Conservation (phyloP, 2,797 vertebrate species). For the Lemur catta region DNA sequence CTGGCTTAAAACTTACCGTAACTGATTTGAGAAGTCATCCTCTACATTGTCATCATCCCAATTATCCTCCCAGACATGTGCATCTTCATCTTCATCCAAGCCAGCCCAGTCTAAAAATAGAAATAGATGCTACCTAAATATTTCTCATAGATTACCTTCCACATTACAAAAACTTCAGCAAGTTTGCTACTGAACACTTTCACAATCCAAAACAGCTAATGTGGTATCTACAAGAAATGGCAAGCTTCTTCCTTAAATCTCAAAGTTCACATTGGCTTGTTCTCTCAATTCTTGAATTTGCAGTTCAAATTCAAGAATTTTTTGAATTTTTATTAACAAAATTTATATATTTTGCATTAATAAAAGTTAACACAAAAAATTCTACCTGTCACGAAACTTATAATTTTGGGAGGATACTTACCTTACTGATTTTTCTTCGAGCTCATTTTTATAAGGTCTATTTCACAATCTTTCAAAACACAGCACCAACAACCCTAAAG, state of each 20-base stretch:
- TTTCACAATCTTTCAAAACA: slow-evolving; percentile 35
- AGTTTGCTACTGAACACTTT: background rate
- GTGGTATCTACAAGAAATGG: background rate
- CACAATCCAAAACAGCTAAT: slow-evolving; percentile 30
- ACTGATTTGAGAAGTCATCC: slow-evolving; percentile 98
- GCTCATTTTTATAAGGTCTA: slow-evolving; percentile 11
- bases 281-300: slow-evolving; percentile 33
- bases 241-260: background rate
- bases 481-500: background rate
- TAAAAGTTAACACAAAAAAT: background rate
- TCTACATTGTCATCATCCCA: slow-evolving; percentile 99
- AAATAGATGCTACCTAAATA: slow-evolving; percentile 53
- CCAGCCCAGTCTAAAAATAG: slow-evolving; percentile 94
- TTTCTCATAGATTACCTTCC: slow-evolving; percentile 26
- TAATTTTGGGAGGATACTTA: slow-evolving; percentile 19
- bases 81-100: slow-evolving; percentile 98
- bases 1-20: slow-evolving; percentile 87
- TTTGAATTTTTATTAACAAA: too few species aligned
- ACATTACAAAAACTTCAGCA: slow-evolving; percentile 31
- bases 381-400: background rate
- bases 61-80: slow-evolving; percentile 99
- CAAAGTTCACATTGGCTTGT: background rate
- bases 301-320: background rate
- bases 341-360: background rate
- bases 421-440: slow-evolving; percentile 18